Percentiles rank a stretch among this genome's conserved stretches.
phyloP scores from a whole-genome alignment of 2,888 invertebrate species.

The Kuschelorhynchus macadamiae region DNA sequence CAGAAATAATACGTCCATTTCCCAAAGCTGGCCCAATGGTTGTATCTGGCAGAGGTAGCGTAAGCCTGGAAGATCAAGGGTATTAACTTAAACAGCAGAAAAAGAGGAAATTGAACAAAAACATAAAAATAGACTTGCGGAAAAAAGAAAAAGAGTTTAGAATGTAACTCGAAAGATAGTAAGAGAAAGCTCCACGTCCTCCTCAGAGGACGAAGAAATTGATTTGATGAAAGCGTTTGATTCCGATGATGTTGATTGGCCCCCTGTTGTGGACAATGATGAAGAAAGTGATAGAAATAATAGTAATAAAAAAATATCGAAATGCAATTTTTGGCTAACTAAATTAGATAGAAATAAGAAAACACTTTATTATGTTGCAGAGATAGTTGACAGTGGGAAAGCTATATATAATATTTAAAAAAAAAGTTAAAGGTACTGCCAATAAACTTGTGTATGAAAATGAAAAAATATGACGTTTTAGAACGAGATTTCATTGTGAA shows the following conservation, averaged over 20 bases:
- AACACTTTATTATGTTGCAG: conserved; percentile 18
- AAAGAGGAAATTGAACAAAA: conserved; percentile 1
- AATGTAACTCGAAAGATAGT: conserved; percentile 4
- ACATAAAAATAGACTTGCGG: conserved; percentile 1
- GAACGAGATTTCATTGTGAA: conserved; percentile 5
- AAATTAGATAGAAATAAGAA: conserved; percentile 5
- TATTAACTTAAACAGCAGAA: conserved; percentile 8
- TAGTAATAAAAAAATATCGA: not conserved
- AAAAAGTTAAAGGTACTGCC: not conserved
- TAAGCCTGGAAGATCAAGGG: conserved; percentile 7
- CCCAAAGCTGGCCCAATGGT: conserved; percentile 13
- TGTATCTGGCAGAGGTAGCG: conserved; percentile 8
- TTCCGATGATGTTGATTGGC: conserved; percentile 14
- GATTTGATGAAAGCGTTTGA: not conserved
- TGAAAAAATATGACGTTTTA: conserved; percentile 2
- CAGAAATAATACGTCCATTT: conserved; percentile 12
- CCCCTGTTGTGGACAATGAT: not conserved
- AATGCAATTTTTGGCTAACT: conserved; percentile 9
- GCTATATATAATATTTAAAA: not conserved
- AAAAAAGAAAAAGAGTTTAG: not conserved
- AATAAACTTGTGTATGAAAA: conserved; percentile 13
- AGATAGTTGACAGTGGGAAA: conserved; percentile 8
- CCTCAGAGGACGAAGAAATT: conserved; percentile 3
- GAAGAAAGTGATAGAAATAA: not conserved
- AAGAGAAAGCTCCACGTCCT: not conserved